These are phyloP conservation scores for Eurois occulta DNA, from an alignment of 2,888 invertebrate genomes.

Conservation along the genomic window DNA sequence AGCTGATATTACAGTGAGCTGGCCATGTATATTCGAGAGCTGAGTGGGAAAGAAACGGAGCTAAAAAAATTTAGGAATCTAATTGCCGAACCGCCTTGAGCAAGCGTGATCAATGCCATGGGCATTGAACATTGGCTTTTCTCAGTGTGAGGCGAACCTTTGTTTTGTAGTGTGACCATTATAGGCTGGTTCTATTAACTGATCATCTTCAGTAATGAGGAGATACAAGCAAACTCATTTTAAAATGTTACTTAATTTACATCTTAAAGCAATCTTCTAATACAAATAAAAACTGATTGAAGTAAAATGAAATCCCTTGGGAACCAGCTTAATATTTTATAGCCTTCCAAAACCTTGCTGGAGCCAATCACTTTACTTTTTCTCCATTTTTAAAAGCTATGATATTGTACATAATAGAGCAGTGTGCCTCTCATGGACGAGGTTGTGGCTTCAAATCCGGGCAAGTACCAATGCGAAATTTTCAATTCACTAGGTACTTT, in stretches of 20 bases:
- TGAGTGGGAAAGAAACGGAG: not conserved
- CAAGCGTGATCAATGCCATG: not conserved
- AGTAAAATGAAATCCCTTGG: slow-evolving; percentile 21
- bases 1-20: not conserved
- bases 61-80: not conserved
- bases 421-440: not conserved
- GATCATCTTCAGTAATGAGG: not conserved
- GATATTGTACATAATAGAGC: slow-evolving; percentile 1
- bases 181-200: not conserved
- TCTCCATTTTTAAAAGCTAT: slow-evolving; percentile 15
- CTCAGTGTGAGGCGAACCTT: not conserved
- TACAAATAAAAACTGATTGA: slow-evolving; percentile 8
- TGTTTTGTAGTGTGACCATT: not conserved
- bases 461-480: not conserved
- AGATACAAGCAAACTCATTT: too few species aligned
- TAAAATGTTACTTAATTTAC: not conserved
- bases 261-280: not conserved
- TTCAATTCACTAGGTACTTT: not conserved
- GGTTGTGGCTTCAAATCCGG: not conserved
- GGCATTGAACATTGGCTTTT: not conserved
- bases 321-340: slow-evolving; percentile 20
- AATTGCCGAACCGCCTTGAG: not conserved
- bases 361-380: slow-evolving; percentile 39
- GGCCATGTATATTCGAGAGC: not conserved
- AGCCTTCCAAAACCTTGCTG: not conserved